These are phyloP conservation scores for Kryphioiulus occultus DNA, from an alignment of 2,888 invertebrate genomes.

Conservation along the genomic window DNA sequence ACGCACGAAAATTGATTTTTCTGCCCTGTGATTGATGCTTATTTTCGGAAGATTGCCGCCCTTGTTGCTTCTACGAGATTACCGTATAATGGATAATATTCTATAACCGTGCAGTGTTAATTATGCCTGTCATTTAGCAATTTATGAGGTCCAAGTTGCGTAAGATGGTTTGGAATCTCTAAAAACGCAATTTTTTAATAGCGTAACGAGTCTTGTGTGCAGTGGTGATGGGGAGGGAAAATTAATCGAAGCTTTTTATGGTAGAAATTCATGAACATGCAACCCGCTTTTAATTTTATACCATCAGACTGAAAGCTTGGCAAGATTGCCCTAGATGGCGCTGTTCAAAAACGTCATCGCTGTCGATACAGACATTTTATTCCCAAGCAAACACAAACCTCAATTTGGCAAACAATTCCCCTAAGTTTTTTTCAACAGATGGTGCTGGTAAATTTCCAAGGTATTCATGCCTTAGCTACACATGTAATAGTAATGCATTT, in stretches of 20 bases:
- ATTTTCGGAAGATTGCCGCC: not conserved
- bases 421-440: too few species aligned
- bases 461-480: too few species aligned
- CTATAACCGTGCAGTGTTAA: not conserved
- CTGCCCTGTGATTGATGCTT: not conserved
- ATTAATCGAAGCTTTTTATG: not conserved
- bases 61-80: not conserved
- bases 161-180: not conserved
- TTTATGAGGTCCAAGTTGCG: not conserved
- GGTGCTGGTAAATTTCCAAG: too few species aligned
- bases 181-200: not conserved
- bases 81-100: not conserved
- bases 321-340: not conserved
- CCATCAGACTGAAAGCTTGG: not conserved
- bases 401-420: too few species aligned
- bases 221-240: not conserved
- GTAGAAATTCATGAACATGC: not conserved
- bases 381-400: too few species aligned
- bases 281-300: not conserved
- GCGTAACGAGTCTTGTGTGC: not conserved
- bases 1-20: slow-evolving; percentile 5
- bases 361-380: too few species aligned
- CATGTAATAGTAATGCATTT: too few species aligned
- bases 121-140: slow-evolving; percentile 5
- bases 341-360: not conserved